phyloP scores from a whole-genome alignment of 2,888 invertebrate species.

The Nasonovia ribisnigri region DNA sequence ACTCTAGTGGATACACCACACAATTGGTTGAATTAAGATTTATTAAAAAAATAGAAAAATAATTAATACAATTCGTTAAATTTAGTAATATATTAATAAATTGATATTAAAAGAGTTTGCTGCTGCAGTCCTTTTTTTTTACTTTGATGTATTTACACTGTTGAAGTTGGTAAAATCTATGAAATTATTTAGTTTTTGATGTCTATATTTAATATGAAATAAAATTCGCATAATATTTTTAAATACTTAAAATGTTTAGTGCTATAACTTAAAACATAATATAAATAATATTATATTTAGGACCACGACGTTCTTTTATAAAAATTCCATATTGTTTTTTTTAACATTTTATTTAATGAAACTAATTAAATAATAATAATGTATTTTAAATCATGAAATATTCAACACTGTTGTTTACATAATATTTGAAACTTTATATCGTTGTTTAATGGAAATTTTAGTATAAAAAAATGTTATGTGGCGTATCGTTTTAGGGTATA shows the following conservation, averaged over 20 bases:
- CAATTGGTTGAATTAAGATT: not conserved
- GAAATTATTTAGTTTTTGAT: not conserved
- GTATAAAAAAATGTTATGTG: not conserved
- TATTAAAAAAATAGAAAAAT: not conserved
- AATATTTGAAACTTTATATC: slow-evolving; percentile 14
- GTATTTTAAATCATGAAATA: slow-evolving; percentile 38
- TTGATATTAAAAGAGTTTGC: not conserved
- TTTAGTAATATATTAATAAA: not conserved
- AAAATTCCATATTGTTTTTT: not conserved
- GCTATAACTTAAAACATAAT: not conserved
- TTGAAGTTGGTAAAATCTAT: not conserved
- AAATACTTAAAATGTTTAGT: not conserved
- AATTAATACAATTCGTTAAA: not conserved
- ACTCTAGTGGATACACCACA: not conserved
- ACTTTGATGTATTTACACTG: not conserved
- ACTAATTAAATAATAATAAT: slow-evolving; percentile 2
- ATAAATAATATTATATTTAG: not conserved
- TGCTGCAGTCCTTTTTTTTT: too few species aligned
- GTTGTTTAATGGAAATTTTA: slow-evolving; percentile 37
- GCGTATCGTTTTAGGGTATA: not conserved
- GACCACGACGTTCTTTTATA: not conserved
- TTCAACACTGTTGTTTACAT: slow-evolving; percentile 3
- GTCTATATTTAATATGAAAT: not conserved
- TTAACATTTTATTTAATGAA: not conserved
- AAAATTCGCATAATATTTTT: not conserved